Conservation (phyloP, 2,888 invertebrate species). For the Chaetoderma sp. region DNA sequence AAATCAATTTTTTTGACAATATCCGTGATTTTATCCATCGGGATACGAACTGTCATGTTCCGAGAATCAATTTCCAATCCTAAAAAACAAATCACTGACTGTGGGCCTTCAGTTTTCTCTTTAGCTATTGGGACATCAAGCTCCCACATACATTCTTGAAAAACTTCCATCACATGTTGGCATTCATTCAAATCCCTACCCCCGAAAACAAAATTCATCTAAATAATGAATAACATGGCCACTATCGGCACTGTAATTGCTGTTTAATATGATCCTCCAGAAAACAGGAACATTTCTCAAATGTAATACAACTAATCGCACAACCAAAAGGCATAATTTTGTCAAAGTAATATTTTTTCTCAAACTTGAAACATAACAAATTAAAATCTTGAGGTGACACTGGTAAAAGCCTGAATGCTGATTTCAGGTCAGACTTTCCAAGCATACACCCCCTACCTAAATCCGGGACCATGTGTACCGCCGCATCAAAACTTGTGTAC, state of each 20-base stretch:
- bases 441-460: slow-evolving; percentile 7
- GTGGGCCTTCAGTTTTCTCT: neutral
- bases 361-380: slow-evolving; percentile 21
- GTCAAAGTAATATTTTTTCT: slow-evolving; percentile 20
- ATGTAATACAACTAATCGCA: slow-evolving; percentile 12
- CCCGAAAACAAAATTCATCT: neutral
- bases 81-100: neutral
- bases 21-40: neutral
- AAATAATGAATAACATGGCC: neutral
- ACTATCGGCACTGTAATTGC: too few relatives aligned
- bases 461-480: slow-evolving; percentile 10
- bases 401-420: slow-evolving; percentile 29
- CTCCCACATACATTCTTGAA: neutral
- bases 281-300: slow-evolving; percentile 19
- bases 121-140: neutral
- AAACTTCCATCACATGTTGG: neutral
- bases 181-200: neutral
- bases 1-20: neutral
- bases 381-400: slow-evolving; percentile 29
- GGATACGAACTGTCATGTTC: neutral
- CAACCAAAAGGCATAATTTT: slow-evolving; percentile 20
- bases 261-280: neutral
- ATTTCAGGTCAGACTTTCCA: slow-evolving; percentile 30
- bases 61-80: neutral
- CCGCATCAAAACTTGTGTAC: slow-evolving; percentile 11